Evolutionary conservation across 2,797 vertebrate species (phyloP).

Genomic region (Rhinella marina): DNA sequence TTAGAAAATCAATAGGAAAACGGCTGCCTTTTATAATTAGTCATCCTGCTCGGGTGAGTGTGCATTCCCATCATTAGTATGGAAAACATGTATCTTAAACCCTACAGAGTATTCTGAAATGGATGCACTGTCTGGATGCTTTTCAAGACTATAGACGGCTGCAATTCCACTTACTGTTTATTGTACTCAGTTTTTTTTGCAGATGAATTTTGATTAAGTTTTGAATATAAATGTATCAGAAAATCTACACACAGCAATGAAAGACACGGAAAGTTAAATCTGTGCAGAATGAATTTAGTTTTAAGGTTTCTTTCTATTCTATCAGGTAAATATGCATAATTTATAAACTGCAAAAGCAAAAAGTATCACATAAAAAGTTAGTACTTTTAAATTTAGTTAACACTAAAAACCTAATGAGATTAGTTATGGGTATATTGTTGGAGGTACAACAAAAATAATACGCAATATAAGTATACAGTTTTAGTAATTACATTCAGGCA

Average conservation of each 20-base stretch:
- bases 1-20: constrained; percentile 36
- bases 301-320: neutral
- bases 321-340: neutral
- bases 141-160: neutral
- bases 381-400: neutral
- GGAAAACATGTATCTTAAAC: constrained; percentile 13
- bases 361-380: constrained; percentile 17
- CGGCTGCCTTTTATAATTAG: constrained; percentile 32
- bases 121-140: constrained; percentile 23
- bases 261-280: neutral
- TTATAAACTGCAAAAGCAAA: neutral
- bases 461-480: constrained; percentile 12
- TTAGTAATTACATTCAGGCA: constrained; percentile 12
- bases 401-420: neutral
- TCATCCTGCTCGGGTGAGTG: neutral
- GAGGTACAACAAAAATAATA: neutral
- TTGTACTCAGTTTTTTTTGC: neutral
- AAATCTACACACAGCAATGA: neutral
- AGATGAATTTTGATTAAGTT: neutral
- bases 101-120: constrained; percentile 25
- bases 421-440: neutral
- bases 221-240: constrained; percentile 7
- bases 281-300: neutral
- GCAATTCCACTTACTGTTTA: constrained; percentile 14
- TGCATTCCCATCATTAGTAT: constrained; percentile 10